phyloP scores from a whole-genome alignment of 2,888 invertebrate species.

The Lepetodrilus schrolli region DNA sequence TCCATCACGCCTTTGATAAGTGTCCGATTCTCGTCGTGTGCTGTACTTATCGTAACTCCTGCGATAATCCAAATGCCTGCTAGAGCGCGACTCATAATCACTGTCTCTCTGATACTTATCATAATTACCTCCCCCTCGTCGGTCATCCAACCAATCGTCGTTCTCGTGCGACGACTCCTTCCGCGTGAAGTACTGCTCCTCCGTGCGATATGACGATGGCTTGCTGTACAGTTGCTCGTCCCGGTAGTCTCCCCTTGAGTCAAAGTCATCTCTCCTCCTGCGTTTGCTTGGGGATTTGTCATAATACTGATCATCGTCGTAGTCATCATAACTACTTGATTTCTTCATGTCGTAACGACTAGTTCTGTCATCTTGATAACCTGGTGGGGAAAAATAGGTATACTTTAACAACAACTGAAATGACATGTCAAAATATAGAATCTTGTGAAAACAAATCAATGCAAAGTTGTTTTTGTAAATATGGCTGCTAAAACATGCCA shows the following conservation, averaged over 20 bases:
- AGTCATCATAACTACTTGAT: not conserved
- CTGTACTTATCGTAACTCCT: not conserved
- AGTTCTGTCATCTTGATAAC: not conserved
- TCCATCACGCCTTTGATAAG: not conserved
- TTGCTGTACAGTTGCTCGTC: not conserved
- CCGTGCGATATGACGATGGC: not conserved
- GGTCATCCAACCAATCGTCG: slow-evolving; percentile 8
- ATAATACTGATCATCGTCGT: not conserved
- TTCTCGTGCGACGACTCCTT: not conserved
- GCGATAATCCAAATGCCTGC: not conserved
- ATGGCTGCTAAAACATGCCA: no score
- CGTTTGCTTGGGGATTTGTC: not conserved
- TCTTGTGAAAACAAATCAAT: no score
- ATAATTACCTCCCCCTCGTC: not conserved
- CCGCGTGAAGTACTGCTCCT: not conserved
- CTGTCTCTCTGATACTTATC: not conserved
- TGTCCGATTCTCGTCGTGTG: not conserved
- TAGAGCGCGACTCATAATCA: not conserved
- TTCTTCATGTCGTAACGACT: not conserved
- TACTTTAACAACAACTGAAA: not conserved
- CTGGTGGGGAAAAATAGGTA: not conserved
- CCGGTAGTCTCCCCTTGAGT: not conserved
- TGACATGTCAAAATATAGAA: no score
- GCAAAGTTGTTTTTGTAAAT: no score
- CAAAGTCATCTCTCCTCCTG: not conserved